phyloP scores from a whole-genome alignment of 2,888 invertebrate species.

The Coronaproctus castanopsis region DNA sequence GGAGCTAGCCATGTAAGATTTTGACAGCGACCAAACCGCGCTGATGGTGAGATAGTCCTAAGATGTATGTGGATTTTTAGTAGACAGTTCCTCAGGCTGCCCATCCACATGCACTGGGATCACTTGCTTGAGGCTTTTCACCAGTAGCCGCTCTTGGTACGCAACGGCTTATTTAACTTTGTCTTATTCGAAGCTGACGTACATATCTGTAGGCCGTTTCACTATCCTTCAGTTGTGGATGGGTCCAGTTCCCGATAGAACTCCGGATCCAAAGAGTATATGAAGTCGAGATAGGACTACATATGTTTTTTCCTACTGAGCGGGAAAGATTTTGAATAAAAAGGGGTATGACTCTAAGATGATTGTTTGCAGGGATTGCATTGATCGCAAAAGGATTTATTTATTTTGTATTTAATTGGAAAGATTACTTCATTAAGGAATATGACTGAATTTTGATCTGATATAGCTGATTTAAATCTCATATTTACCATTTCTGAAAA shows the following conservation, averaged over 20 bases:
- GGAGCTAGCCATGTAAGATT: not conserved
- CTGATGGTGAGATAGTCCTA: not conserved
- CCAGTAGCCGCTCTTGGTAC: not conserved
- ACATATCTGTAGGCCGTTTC: not conserved
- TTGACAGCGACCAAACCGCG: not conserved
- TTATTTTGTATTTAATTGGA: too few relatives aligned
- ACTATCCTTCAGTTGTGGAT: not conserved
- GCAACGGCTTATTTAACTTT: not conserved
- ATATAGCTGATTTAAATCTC: too few relatives aligned
- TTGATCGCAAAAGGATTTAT: too few relatives aligned
- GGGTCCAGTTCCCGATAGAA: not conserved
- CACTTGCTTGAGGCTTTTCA: not conserved
- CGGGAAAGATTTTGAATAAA: too few relatives aligned
- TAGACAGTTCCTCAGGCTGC: not conserved
- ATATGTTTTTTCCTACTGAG: too few relatives aligned
- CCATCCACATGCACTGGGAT: not conserved
- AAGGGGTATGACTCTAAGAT: too few relatives aligned
- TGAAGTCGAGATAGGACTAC: too few relatives aligned
- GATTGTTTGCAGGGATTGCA: too few relatives aligned
- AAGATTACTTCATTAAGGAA: too few relatives aligned
- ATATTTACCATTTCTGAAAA: too few relatives aligned
- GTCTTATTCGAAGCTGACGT: not conserved
- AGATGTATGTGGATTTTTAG: not conserved
- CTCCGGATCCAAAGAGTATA: not conserved
- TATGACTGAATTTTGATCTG: too few relatives aligned